Evolutionary conservation across 2,888 invertebrate species (phyloP).

Genomic region (Idaea dimidiata): DNA sequence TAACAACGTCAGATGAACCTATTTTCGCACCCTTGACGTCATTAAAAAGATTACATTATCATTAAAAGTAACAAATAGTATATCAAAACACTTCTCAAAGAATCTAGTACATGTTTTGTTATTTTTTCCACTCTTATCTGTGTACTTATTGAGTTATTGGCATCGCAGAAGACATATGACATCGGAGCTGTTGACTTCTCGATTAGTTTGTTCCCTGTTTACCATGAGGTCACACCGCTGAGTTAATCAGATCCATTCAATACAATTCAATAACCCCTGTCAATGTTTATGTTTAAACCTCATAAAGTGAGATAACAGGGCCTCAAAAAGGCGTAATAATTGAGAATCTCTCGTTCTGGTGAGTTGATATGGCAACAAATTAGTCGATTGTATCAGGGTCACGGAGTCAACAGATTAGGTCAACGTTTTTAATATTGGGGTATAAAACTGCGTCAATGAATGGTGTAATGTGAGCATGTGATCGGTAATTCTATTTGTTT

Average conservation of each 20-base stretch:
- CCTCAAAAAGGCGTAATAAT: background rate
- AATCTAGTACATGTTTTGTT: slow-evolving; percentile 27
- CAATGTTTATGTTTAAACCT: background rate
- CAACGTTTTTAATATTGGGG: background rate
- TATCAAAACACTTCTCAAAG: slow-evolving; percentile 17
- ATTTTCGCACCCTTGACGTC: slow-evolving; percentile 38
- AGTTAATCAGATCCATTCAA: too few relatives aligned
- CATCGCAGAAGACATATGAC: slow-evolving; percentile 33
- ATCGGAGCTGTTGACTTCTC: slow-evolving; percentile 15
- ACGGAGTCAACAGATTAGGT: background rate
- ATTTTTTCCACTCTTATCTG: slow-evolving; percentile 38
- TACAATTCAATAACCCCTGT: background rate
- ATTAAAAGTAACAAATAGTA: slow-evolving; percentile 11
- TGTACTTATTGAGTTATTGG: slow-evolving; percentile 42
- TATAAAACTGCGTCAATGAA: background rate
- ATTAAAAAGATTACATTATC: slow-evolving; percentile 20
- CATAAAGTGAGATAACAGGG: background rate
- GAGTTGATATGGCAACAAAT: background rate
- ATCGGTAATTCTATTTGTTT: background rate
- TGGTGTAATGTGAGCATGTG: background rate
- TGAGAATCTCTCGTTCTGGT: background rate
- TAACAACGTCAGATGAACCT: slow-evolving; percentile 31
- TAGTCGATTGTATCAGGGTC: background rate
- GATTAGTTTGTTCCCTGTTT: slow-evolving; percentile 18
- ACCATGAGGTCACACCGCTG: slow-evolving; percentile 6